Base-by-base conservation (phyloP, 2,113 vertebrate genomes). In the Dromiciops gliroides region DNA sequence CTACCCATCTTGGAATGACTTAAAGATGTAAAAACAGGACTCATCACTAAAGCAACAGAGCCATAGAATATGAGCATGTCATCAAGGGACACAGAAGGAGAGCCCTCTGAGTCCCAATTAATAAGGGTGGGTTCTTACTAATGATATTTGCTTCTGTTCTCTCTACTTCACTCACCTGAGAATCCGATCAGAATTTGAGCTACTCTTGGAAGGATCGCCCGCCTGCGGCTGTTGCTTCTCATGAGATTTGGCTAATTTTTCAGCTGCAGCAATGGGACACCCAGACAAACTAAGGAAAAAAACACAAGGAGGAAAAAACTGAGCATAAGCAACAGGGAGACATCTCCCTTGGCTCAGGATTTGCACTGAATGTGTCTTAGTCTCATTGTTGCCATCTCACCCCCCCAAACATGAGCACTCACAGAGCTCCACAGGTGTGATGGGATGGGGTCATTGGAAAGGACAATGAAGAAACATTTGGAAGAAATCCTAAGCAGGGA, bases 251-350 rank as follows among this genome's bases (percentile, higher is more conserved):
- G 99, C 99, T 98, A 99, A 98, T 98, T 99, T 99, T 97, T 99
- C 99, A 88, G 99, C 99, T 95, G 99, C 99, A 96, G 99, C 99
- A 91, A 99, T 99, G 97, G 99, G 99, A 96, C 99, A 99, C 96
- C 99, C 99, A 94, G 99, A 99, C 97, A 99, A 99, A 98, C 99
- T 99, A 98, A 48, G 90, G 92, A 95, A 93, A 51, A 83, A 92
- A 94, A 51, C 56, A 93, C 67, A 67, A 89, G 49, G 94, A 91
- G 75, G 95, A 48, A 75, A 75, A 51, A 44, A 51, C 92, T 95
- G 37, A 97, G 37, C 49, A 90, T 91, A 90, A 89, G 49, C 83
- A 44, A 97, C 48, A 95, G 91, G 16, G 24, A 96, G 89, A 50
- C 89, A 49, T 48, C 89, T 50, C 89, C 89, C 47, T 48, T 50